phyloP scores from a whole-genome alignment of 2,113 vertebrate genomes.

The Phasianus colchicus region DNA sequence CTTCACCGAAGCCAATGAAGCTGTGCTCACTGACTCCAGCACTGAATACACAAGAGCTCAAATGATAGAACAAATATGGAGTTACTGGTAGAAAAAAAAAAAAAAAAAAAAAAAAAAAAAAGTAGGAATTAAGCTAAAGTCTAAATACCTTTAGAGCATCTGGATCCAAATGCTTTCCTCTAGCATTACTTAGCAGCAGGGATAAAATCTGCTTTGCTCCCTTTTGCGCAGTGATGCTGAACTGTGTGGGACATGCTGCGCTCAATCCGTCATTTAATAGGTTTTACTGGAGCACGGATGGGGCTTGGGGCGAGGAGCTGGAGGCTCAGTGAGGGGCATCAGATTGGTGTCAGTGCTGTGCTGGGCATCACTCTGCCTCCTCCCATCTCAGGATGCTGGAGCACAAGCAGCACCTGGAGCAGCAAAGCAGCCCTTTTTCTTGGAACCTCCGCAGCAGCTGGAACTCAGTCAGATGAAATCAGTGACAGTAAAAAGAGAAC shows the following conservation, averaged over 20 bases:
- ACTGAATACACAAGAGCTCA: not conserved
- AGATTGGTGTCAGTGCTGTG: not conserved
- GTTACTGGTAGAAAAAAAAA: not conserved
- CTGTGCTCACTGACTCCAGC: not conserved
- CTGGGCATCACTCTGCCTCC: conserved; percentile 3
- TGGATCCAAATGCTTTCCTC: not conserved
- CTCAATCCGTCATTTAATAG: not conserved
- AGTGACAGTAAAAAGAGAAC: not conserved
- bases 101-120: not conserved
- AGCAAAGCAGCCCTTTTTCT: not conserved
- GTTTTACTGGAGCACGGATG: not conserved
- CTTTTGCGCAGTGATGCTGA: not conserved
- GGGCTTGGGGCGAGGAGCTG: not conserved
- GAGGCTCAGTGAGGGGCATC: not conserved
- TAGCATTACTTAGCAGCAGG: not conserved
- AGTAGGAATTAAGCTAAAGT: not conserved
- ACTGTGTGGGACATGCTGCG: not conserved
- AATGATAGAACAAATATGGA: not conserved
- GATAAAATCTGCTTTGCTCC: not conserved
- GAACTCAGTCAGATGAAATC: not conserved
- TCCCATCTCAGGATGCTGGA: not conserved
- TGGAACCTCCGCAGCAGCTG: not conserved
- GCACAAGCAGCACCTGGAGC: not conserved
- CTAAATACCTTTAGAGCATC: not conserved
- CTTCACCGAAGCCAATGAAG: not conserved